Conservation (phyloP, 2,888 invertebrate species). For the Stenchaetothrips biformis region DNA sequence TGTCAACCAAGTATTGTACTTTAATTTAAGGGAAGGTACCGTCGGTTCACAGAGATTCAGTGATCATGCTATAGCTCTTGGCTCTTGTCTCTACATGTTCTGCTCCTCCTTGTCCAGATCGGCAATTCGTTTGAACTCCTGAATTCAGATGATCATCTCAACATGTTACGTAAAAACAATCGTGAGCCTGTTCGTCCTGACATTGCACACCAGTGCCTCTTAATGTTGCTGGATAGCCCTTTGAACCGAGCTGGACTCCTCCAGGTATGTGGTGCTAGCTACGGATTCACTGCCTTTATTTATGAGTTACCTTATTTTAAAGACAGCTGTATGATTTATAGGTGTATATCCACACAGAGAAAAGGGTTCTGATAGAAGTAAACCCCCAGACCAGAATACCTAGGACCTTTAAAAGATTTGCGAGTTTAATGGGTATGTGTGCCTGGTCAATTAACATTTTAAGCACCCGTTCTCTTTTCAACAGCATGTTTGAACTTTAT, state of each 20-base stretch:
- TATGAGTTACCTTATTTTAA: not conserved
- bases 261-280: conserved; percentile 53
- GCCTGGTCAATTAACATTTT: not conserved
- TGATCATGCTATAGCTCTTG: not conserved
- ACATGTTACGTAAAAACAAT: conserved; percentile 78
- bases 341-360: conserved; percentile 85
- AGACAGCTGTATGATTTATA: conserved; percentile 41
- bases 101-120: conserved; percentile 54
- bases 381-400: conserved; percentile 97
- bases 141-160: conserved; percentile 89
- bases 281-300: not conserved
- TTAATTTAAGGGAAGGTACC: not conserved
- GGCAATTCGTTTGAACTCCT: conserved; percentile 84
- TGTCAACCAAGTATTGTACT: not conserved
- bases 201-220: conserved; percentile 92
- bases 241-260: conserved; percentile 90
- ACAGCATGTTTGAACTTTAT: conserved; percentile 15
- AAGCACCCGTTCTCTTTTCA: not conserved
- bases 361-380: conserved; percentile 89
- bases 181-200: conserved; percentile 90
- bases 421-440: conserved; percentile 83
- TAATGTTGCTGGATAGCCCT: conserved; percentile 97
- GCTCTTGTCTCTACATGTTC: not conserved
- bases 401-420: conserved; percentile 93
- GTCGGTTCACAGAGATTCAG: conserved; percentile 13